phyloP scores from a whole-genome alignment of 2,888 invertebrate genomes.

The Microctonus brassicae region DNA sequence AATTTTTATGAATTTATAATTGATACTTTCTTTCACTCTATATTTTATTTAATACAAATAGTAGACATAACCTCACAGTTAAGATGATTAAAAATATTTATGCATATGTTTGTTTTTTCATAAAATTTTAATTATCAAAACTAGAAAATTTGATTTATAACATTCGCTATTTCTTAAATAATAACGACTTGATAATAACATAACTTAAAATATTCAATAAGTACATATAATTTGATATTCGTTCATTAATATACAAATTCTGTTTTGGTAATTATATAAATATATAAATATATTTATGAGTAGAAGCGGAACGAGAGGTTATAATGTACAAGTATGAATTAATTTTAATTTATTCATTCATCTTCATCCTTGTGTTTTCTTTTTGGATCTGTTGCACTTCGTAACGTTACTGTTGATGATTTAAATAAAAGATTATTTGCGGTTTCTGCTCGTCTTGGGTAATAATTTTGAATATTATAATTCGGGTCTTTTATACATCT shows the following conservation, averaged over 20 bases:
- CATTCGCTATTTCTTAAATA: not conserved
- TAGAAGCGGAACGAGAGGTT: not conserved
- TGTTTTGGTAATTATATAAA: not conserved
- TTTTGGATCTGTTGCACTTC: slow-evolving; percentile 57
- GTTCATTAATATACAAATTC: not conserved
- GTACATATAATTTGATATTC: not conserved
- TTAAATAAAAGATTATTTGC: too few species aligned
- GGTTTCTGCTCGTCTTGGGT: too few species aligned
- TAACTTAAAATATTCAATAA: not conserved
- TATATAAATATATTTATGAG: not conserved
- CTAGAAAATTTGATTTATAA: not conserved
- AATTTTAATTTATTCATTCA: slow-evolving; percentile 41
- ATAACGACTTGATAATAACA: not conserved
- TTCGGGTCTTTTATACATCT: too few species aligned
- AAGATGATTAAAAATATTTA: not conserved
- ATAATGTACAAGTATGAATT: not conserved
- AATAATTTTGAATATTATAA: too few species aligned
- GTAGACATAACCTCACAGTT: not conserved
- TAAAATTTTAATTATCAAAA: not conserved
- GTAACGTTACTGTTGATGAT: slow-evolving; percentile 34
- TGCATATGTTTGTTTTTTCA: not conserved
- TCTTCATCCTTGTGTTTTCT: slow-evolving; percentile 62
- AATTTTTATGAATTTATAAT: not conserved
- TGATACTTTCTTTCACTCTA: not conserved
- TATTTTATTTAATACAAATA: not conserved